These are phyloP conservation scores for Galerucella nymphaeae DNA, from an alignment of 2,888 invertebrate species.

Conservation along the genomic window DNA sequence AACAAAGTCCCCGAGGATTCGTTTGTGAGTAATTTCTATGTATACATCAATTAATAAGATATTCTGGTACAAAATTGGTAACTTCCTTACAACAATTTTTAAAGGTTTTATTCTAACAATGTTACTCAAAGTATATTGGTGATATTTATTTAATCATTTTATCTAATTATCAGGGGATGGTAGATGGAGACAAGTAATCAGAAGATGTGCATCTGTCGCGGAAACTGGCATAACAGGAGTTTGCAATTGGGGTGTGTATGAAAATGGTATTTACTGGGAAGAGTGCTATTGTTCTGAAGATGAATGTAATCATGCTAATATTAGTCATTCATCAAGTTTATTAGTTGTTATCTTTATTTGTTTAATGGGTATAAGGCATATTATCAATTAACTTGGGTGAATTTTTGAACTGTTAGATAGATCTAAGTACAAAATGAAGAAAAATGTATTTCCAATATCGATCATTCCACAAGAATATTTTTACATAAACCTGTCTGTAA, in stretches of 20 bases:
- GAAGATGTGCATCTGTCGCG: conserved; percentile 89
- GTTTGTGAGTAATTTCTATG: conserved; percentile 80
- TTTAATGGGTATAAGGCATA: conserved; percentile 19
- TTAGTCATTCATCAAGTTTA: conserved; percentile 23
- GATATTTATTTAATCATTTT: conserved; percentile 11
- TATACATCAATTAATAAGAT: background rate
- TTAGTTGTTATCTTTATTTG: conserved; percentile 14
- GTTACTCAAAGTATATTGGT: no score
- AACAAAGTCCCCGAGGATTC: conserved; percentile 93
- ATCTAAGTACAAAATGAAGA: no score
- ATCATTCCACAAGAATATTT: no score
- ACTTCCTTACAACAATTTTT: no score
- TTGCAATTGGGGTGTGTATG: conserved; percentile 95
- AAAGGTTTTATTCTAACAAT: no score
- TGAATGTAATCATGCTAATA: conserved; percentile 76
- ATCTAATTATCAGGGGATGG: conserved; percentile 84
- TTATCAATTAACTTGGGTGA: background rate
- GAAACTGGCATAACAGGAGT: conserved; percentile 94
- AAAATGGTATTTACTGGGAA: conserved; percentile 96
- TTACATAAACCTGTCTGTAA: no score
- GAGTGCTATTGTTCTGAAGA: conserved; percentile 95
- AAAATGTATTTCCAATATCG: no score
- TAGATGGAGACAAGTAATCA: conserved; percentile 90
- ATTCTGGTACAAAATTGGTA: background rate
- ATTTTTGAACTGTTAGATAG: no score